Percentiles rank a stretch among this genome's conserved stretches.
Conservation (phyloP, 2,888 invertebrate species). For the Volucella zonaria region DNA sequence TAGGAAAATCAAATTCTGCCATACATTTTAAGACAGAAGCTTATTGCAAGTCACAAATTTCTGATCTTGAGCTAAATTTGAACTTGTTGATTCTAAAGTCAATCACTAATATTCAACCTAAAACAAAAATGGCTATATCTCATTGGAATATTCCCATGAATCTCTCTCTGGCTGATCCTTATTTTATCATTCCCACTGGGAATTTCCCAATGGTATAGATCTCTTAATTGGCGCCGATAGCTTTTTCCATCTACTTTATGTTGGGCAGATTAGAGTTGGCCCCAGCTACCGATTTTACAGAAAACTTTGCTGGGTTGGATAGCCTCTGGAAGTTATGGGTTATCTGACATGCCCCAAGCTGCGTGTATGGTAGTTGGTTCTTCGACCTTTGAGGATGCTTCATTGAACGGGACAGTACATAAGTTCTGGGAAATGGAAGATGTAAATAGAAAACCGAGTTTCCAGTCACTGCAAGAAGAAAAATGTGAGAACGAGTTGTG, state of each 20-base stretch:
- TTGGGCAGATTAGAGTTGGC: constrained; percentile 9
- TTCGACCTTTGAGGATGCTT: background rate
- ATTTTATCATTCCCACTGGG: background rate
- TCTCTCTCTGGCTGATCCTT: constrained; percentile 8
- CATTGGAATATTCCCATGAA: constrained; percentile 6
- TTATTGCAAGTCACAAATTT: background rate
- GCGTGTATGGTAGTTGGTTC: constrained; percentile 1
- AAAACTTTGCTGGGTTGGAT: constrained; percentile 13
- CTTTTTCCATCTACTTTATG: background rate
- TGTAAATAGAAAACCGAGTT: background rate
- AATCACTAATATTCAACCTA: constrained; percentile 1
- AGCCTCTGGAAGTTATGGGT: background rate
- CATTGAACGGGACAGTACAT: background rate
- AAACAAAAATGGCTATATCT: background rate
- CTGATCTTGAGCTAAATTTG: no score
- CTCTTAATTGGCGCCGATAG: no score
- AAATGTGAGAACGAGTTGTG: constrained; percentile 3
- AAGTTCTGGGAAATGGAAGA: constrained; percentile 3
- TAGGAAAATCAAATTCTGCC: no score
- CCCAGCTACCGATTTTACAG: background rate
- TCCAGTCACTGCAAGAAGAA: no score
- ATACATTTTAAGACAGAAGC: background rate
- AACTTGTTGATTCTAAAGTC: background rate
- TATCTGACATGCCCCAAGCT: constrained; percentile 12
- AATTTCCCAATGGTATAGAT: no score